phyloP scores from a whole-genome alignment of 2,797 vertebrate genomes.

The Diglossa cyanea region DNA sequence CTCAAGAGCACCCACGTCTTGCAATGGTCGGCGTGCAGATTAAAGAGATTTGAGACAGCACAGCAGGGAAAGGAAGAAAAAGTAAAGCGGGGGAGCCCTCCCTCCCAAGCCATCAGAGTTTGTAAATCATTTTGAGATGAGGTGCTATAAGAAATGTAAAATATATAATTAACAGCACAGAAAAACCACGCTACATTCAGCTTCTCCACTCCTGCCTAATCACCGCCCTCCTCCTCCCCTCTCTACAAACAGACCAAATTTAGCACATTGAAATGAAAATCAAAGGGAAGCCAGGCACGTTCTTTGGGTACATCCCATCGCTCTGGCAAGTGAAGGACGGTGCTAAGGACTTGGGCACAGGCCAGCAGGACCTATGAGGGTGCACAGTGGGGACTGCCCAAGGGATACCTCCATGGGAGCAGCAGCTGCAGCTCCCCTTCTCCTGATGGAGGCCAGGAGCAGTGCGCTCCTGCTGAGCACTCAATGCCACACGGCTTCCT shows the following conservation, averaged over 20 bases:
- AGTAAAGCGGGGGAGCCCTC: background rate
- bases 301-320: background rate
- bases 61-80: background rate
- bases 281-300: background rate
- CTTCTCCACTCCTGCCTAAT: constrained; percentile 11
- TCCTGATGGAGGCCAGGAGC: background rate
- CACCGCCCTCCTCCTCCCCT: background rate
- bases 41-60: background rate
- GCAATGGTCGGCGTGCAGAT: background rate
- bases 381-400: background rate
- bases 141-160: constrained; percentile 17
- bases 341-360: accelerated
- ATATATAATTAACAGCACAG: constrained; percentile 24
- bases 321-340: background rate
- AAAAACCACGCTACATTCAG: background rate
- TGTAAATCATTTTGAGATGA: constrained; percentile 33
- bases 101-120: background rate
- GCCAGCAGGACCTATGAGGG: background rate
- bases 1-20: background rate
- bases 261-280: constrained; percentile 17
- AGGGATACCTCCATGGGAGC: background rate
- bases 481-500: background rate
- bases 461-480: background rate
- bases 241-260: constrained; percentile 18
- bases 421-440: background rate